These are phyloP conservation scores for Drosophila ficusphila DNA, from an alignment of 1,140 invertebrate genomes.

Conservation along the genomic window DNA sequence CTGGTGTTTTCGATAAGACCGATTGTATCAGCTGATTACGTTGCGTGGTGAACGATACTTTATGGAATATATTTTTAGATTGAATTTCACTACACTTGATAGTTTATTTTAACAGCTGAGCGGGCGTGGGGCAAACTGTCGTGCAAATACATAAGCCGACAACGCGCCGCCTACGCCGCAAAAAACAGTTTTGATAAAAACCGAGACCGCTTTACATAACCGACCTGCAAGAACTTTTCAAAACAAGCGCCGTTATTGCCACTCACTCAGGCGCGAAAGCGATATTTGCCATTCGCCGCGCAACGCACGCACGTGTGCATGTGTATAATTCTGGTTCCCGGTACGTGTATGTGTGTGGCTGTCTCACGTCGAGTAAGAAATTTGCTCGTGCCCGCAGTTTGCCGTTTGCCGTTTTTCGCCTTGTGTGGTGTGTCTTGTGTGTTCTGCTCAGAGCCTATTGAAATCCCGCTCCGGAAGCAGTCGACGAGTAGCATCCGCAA, in stretches of 20 bases:
- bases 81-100: no score
- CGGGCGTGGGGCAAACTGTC: not conserved
- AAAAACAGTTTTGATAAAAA: slow-evolving; percentile 56
- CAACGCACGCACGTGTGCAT: slow-evolving; percentile 31
- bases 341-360: slow-evolving; percentile 46
- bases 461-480: not conserved
- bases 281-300: slow-evolving; percentile 25
- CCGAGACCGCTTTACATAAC: slow-evolving; percentile 64
- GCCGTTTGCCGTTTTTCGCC: slow-evolving; percentile 50
- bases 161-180: not conserved
- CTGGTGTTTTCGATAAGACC: slow-evolving; percentile 13
- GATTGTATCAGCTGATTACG: slow-evolving; percentile 6
- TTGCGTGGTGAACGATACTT: not conserved
- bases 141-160: not conserved
- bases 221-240: not conserved
- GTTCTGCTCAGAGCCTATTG: not conserved
- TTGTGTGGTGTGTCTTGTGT: slow-evolving; percentile 63
- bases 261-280: slow-evolving; percentile 14
- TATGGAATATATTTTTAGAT: not conserved
- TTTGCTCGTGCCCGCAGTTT: slow-evolving; percentile 64
- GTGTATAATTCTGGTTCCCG: slow-evolving; percentile 37
- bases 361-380: slow-evolving; percentile 65
- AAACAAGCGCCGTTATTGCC: slow-evolving; percentile 7
- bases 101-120: not conserved
- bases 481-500: not conserved